Evolutionary conservation across 2,113 vertebrate species (phyloP).

Genomic region (Ceyx margarethae): DNA sequence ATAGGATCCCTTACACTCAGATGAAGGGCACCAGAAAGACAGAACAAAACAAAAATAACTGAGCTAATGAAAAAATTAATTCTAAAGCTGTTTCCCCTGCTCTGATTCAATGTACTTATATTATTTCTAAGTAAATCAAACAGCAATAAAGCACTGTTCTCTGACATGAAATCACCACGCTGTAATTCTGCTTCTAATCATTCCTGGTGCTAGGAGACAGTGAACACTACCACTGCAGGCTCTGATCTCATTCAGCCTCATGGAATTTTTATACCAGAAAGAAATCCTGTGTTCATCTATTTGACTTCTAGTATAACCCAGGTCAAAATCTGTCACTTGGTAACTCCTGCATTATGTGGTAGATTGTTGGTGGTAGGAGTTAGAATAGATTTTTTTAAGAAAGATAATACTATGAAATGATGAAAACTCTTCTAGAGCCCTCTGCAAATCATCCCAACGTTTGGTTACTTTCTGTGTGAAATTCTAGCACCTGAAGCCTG

Average conservation of each 20-base stretch:
- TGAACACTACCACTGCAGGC: not conserved
- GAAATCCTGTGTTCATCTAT: not conserved
- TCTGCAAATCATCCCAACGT: not conserved
- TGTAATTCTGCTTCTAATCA: conserved; percentile 29
- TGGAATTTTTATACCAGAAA: not conserved
- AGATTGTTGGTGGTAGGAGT: not conserved
- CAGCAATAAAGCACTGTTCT: conserved; percentile 29
- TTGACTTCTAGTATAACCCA: not conserved
- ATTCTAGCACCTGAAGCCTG: not conserved
- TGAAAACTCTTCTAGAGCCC: not conserved
- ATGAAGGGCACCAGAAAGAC: not conserved
- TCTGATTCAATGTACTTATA: conserved; percentile 9
- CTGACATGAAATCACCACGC: conserved; percentile 27
- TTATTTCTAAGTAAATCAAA: conserved; percentile 45
- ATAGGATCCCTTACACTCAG: not conserved
- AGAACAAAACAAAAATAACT: not conserved
- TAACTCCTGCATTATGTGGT: not conserved
- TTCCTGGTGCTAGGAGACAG: conserved; percentile 15
- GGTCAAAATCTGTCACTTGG: not conserved
- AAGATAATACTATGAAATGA: not conserved
- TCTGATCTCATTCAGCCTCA: conserved; percentile 22
- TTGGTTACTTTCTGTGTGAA: not conserved
- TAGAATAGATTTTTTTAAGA: not conserved
- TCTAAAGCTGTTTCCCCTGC: not conserved
- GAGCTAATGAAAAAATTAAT: not conserved